phyloP scores from a whole-genome alignment of 1,140 invertebrate genomes.

The Drosophila azteca region DNA sequence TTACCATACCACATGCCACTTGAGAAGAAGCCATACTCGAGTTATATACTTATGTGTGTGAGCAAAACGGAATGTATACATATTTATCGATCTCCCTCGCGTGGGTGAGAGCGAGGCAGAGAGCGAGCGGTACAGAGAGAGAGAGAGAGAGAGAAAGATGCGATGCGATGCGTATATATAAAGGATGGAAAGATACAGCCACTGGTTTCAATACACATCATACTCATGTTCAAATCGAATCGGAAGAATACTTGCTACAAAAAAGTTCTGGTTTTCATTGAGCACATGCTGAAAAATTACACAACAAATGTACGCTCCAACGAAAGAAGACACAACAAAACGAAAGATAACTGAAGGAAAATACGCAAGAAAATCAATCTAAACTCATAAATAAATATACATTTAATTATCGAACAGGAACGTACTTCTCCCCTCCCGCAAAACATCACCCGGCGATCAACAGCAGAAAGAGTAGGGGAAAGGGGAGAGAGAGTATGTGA shows the following conservation, averaged over 20 bases:
- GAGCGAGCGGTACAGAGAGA: slow-evolving; percentile 44
- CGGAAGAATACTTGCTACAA: slow-evolving; percentile 64
- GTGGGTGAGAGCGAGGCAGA: slow-evolving; percentile 13
- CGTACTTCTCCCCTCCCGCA: slow-evolving; percentile 43
- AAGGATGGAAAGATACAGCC: slow-evolving; percentile 62
- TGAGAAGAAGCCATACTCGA: slow-evolving; percentile 77
- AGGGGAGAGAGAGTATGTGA: background rate
- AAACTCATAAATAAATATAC: slow-evolving; percentile 22
- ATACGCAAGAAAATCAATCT: slow-evolving; percentile 29
- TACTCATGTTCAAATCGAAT: slow-evolving; percentile 54
- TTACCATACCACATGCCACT: slow-evolving; percentile 75
- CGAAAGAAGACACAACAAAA: slow-evolving; percentile 29
- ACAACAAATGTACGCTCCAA: slow-evolving; percentile 66
- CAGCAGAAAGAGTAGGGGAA: slow-evolving; percentile 6
- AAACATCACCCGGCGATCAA: slow-evolving; percentile 6
- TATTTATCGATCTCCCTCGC: slow-evolving; percentile 48
- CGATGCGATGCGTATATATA: slow-evolving; percentile 27
- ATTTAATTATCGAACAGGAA: slow-evolving; percentile 39
- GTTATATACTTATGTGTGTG: slow-evolving; percentile 53
- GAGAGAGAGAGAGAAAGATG: slow-evolving; percentile 34
- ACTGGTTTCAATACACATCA: slow-evolving; percentile 30
- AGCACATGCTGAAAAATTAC: slow-evolving; percentile 78
- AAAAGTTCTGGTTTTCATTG: slow-evolving; percentile 70
- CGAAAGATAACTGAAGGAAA: slow-evolving; percentile 14
- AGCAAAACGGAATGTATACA: slow-evolving; percentile 60